Percentiles rank a stretch among this genome's conserved stretches.
Evolutionary conservation across 2,113 vertebrate genomes (phyloP).

Genomic region (Thamnaconus septentrionalis): DNA sequence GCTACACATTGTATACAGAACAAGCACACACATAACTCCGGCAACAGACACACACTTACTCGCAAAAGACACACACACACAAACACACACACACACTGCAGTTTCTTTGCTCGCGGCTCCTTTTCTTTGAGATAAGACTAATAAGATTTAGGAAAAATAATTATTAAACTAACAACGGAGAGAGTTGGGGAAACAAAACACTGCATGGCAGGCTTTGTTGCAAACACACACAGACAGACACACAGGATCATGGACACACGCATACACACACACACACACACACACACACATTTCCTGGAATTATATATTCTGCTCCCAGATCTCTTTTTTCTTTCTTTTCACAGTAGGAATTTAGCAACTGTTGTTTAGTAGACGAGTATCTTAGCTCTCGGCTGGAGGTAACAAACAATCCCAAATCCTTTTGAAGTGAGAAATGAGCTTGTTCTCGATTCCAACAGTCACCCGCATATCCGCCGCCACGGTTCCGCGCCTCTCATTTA

Average conservation of each 20-base stretch:
- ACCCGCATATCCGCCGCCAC: slow-evolving; percentile 49
- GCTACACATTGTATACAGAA: slow-evolving; percentile 67
- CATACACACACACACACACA: slow-evolving; percentile 32
- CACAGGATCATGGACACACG: background rate
- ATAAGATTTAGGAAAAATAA: slow-evolving; percentile 68
- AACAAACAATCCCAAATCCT: slow-evolving; percentile 62
- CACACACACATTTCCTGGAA: slow-evolving; percentile 30
- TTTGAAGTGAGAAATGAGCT: slow-evolving; percentile 69
- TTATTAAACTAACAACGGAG: slow-evolving; percentile 67
- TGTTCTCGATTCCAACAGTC: slow-evolving; percentile 58
- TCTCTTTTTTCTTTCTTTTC: slow-evolving; percentile 47
- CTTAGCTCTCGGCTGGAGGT: slow-evolving; percentile 69
- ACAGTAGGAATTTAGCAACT: slow-evolving; percentile 72
- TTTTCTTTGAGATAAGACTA: slow-evolving; percentile 56
- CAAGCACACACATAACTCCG: slow-evolving; percentile 69
- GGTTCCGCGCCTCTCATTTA: slow-evolving; percentile 47
- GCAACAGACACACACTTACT: slow-evolving; percentile 26
- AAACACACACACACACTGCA: slow-evolving; percentile 36
- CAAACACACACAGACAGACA: slow-evolving; percentile 40
- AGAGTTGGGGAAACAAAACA: slow-evolving; percentile 72
- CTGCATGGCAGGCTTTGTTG: slow-evolving; percentile 74
- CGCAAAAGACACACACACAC: slow-evolving; percentile 1
- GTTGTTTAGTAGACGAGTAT: slow-evolving; percentile 72
- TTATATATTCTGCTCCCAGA: slow-evolving; percentile 73
- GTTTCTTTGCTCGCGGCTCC: slow-evolving; percentile 67